Evolutionary conservation across 2,797 vertebrate genomes (phyloP), one percentile per base, ranked within the genome.

Genomic region (Tenualosa ilisha): DNA sequence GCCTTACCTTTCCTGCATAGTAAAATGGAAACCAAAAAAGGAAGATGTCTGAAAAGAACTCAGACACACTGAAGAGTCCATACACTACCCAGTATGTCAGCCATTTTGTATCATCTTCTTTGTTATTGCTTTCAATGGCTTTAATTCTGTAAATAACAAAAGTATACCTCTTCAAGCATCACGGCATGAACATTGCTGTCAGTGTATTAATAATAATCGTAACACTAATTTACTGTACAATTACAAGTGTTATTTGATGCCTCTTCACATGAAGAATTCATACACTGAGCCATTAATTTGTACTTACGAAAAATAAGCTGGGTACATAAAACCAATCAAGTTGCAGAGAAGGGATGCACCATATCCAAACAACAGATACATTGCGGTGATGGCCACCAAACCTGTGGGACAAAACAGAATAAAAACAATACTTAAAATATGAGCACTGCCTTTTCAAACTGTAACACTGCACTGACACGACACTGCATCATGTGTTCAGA

Each of bases 1-100:
- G 13, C 20, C 87, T 43, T 90, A 99, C 98, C 97, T 99, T 99
- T 87, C 96, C 93, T 22, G 84, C 94, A 0, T 98, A 99, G 94
- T 99, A 99, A 93, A 98, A 98, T 2, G 98, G 98, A 91, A 97
- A 99, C 98, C 98, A 99, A 93, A 91, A 98, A 89, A 99, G 97
- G 92, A 99, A 98, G 86, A 96, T 94, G 91, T 99, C 98, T 0
- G 98, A 98, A 93, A 99, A 99, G 89, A 95, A 94, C 89, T 99
- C 98, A 0, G 93, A 94, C 0, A 99, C 26, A 61, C 96, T 97
- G 95, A 99, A 99, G 72, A 97, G 51, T 0, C 97, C 96, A 0
- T 98, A 99, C 15, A 99, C 98, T 65, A 99, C 98, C 98, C 98
- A 99, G 93, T 99, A 99, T 0, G 96, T 99, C 88, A 99, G 93